Percentiles rank a stretch among this genome's conserved stretches.
These are phyloP conservation scores for Aporophyla lueneburgensis DNA, from an alignment of 2,888 invertebrate species.

Conservation along the genomic window DNA sequence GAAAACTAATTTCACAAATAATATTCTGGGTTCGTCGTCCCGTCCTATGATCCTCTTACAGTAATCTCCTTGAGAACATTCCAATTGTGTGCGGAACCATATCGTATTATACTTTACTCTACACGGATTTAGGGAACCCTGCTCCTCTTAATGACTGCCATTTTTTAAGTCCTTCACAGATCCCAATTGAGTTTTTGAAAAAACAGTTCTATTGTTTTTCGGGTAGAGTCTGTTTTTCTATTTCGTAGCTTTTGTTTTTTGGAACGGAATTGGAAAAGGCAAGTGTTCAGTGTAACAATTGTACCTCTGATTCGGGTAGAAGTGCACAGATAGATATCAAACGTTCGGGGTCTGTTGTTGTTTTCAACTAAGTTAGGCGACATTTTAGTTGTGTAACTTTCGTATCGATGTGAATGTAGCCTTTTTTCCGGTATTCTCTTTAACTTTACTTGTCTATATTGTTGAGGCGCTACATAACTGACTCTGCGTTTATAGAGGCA, in stretches of 20 bases:
- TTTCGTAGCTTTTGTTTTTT: slow-evolving; percentile 47
- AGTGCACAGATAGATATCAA: slow-evolving; percentile 39
- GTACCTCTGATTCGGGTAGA: slow-evolving; percentile 24
- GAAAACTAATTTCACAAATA: slow-evolving; percentile 68
- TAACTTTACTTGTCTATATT: slow-evolving; percentile 7
- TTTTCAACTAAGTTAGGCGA: slow-evolving; percentile 42
- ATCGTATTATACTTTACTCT: slow-evolving; percentile 55
- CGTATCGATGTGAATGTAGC: neutral
- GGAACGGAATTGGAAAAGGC: slow-evolving; percentile 31
- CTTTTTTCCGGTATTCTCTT: slow-evolving; percentile 2
- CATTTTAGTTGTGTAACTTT: slow-evolving; percentile 39
- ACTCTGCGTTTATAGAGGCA: neutral
- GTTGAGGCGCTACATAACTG: neutral
- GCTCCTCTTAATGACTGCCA: slow-evolving; percentile 57
- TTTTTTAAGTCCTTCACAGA: slow-evolving; percentile 53
- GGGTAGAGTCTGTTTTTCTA: slow-evolving; percentile 34
- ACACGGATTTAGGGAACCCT: slow-evolving; percentile 55
- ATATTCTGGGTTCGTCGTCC: slow-evolving; percentile 52
- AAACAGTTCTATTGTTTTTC: slow-evolving; percentile 48
- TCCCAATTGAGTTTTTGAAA: slow-evolving; percentile 49
- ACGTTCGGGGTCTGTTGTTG: slow-evolving; percentile 31
- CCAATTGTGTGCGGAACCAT: slow-evolving; percentile 56
- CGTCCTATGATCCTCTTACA: slow-evolving; percentile 70
- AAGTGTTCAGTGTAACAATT: slow-evolving; percentile 36
- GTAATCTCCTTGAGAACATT: slow-evolving; percentile 72